Percentiles rank a stretch among this genome's conserved stretches.
Evolutionary conservation across 2,113 vertebrate genomes (phyloP).

Genomic region (Bagarius yarrelli): DNA sequence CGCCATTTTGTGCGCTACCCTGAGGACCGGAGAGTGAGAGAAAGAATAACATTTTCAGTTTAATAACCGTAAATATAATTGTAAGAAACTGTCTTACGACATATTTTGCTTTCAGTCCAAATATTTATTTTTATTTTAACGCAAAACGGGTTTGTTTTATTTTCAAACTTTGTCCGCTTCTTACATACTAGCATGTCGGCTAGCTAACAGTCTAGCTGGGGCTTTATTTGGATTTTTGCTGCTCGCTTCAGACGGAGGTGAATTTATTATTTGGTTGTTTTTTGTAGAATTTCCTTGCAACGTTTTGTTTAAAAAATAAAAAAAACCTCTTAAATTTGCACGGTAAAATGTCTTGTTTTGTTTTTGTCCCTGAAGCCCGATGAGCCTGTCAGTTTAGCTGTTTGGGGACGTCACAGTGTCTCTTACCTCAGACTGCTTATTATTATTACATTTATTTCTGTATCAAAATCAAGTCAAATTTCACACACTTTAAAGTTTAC

Average conservation of each 20-base stretch:
- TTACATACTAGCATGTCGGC: slow-evolving; percentile 6
- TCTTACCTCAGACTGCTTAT: no score
- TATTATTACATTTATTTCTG: no score
- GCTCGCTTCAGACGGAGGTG: neutral
- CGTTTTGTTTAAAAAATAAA: no score
- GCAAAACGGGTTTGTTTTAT: neutral
- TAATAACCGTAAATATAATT: neutral
- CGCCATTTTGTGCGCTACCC: slow-evolving; percentile 36
- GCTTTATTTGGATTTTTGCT: neutral
- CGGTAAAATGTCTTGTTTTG: neutral
- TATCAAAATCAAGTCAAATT: no score
- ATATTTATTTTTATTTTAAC: neutral
- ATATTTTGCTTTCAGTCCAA: neutral
- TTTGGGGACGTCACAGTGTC: neutral
- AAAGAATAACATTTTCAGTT: neutral
- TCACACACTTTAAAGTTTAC: neutral
- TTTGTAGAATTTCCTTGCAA: no score
- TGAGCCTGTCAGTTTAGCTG: neutral
- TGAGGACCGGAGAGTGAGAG: slow-evolving; percentile 8
- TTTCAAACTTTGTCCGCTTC: neutral
- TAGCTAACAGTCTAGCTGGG: neutral
- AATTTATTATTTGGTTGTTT: neutral
- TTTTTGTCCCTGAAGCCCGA: neutral
- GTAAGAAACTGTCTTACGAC: slow-evolving; percentile 1
- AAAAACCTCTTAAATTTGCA: neutral